Base-by-base conservation (phyloP, 23 tunicate species). In the Styela plicata region DNA sequence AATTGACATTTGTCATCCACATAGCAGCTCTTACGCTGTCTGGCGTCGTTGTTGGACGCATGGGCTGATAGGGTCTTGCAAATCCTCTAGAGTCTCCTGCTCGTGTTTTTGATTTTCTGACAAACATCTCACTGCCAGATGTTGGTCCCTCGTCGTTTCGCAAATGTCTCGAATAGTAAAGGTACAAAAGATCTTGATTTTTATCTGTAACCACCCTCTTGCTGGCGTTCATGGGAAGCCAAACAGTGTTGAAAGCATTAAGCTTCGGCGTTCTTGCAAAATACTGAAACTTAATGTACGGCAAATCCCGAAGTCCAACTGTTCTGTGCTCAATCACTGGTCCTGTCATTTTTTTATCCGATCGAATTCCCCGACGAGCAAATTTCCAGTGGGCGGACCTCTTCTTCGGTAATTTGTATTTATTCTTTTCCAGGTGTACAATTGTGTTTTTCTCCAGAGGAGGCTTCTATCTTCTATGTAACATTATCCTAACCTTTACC, bases 151-250 rank as follows among this genome's bases (percentile, higher is more conserved):
- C 10, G 35, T 37, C 17, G 75, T 13, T 34, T 69, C 76, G 79
- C 77, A 78, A 74, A 57, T 89, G 95, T 74, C 89, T 74, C 21
- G 96, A 90, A 63, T 90, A 90, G 75, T 90, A 82, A 13, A 90
- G 71, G 70, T 90, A 82, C 87, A 90, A 73, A 61, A 86, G 69
- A 63, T 85, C 96, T 69, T 90, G 96, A 30, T 61, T 76, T 66
- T 85, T 34, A 52, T 90, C 96, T 34, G 26, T 77, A 2, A 86
- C 84, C n/a, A 73, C 63, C 67, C 96, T 37, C 13, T 90, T 90
- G 79, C 96, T 90, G 18, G 96, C 96, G 79, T 90, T 90, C 76
- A 90, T 83, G 21, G 96, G 96, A 63, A 90, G 34, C 96, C 96
- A 90, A 19, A 90, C 87, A 3, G 96, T 90, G 25, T 74, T 74